Base-by-base conservation (phyloP, 2,888 invertebrate genomes). In the Phyllotreta striolata region DNA sequence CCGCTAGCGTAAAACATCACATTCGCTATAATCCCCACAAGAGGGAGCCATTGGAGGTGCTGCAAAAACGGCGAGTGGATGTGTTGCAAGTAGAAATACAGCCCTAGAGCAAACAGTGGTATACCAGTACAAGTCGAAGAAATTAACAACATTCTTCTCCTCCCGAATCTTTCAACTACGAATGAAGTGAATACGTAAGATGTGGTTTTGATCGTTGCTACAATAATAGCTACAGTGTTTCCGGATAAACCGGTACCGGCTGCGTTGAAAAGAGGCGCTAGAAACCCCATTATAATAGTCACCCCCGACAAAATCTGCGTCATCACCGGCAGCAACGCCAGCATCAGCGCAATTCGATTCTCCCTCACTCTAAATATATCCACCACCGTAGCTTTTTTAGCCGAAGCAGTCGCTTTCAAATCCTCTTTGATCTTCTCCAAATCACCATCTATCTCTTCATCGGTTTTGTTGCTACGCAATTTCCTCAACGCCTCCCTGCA, bases 151-250 rank as follows among this genome's bases (percentile, higher is more conserved):
- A 49, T 13, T 34, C 10, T 7, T 49, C 35, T 24, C 12, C 49
- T 49, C 10, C 49, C 49, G 12, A 6, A 24, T 35, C 12, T 49
- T 49, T 49, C 49, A 7, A 90, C 92, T 37, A 92, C 85, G 10
- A 89, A 73, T 0, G 91, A 90, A 7, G 49, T 49, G 0, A 0
- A n/a, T 46, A n/a, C 14, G 10, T 8, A 49, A 34, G 3, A 6
- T 1, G 37, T 1, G 1, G 37, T 10, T 9, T 55, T 55, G n/a
- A 40, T 41, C 6, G 12, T 10, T 13, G 40, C 55, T 12, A 55
- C 55, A 1, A 39, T 13, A 40, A 55, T 40, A 40, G 55, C 38
- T n/a, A 55, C 41, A 3, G 55, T 55, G 34, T 55, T 10, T 6
- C 55, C 55, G 6, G 55, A 55, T 7, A 55, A 3, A 14, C 34